A percentile compares a stretch with the other conserved stretches of the same genome.
These are phyloP conservation scores for Phrynocephalus forsythii DNA, from an alignment of 2,797 vertebrate genomes.

Conservation along the genomic window DNA sequence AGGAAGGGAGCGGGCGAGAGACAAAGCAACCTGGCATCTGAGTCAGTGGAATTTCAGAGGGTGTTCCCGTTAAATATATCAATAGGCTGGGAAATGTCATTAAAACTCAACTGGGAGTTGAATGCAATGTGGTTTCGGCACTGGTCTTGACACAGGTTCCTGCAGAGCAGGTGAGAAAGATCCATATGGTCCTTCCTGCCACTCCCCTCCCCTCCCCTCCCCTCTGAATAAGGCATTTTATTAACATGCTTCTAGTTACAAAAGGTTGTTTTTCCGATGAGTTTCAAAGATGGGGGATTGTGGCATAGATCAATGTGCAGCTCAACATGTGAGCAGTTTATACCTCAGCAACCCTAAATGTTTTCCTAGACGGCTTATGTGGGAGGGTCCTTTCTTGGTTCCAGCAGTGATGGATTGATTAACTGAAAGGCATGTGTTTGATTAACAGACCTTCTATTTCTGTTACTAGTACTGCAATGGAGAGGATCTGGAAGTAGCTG, in stretches of 20 bases:
- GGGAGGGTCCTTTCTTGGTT: conserved; percentile 10
- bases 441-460: neutral
- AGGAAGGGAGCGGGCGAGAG: neutral
- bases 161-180: rapidly evolving
- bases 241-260: conserved; percentile 3
- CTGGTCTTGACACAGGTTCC: neutral
- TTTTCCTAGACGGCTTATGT: neutral
- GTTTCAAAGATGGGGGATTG: neutral
- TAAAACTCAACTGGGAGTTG: neutral
- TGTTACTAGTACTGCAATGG: conserved; percentile 5
- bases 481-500: neutral
- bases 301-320: conserved; percentile 11
- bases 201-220: rapidly evolving
- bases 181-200: neutral
- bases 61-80: conserved; percentile 17
- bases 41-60: neutral
- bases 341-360: rapidly evolving
- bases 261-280: rapidly evolving
- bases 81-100: conserved; percentile 12
- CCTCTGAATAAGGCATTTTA: conserved; percentile 20
- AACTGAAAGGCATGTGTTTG: conserved; percentile 39
- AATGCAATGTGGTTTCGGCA: rapidly evolving
- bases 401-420: conserved; percentile 47
- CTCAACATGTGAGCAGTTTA: conserved; percentile 9
- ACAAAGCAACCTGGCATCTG: neutral